These are phyloP conservation scores for Labeo catla DNA, from an alignment of 2,113 vertebrate species.

Conservation along the genomic window DNA sequence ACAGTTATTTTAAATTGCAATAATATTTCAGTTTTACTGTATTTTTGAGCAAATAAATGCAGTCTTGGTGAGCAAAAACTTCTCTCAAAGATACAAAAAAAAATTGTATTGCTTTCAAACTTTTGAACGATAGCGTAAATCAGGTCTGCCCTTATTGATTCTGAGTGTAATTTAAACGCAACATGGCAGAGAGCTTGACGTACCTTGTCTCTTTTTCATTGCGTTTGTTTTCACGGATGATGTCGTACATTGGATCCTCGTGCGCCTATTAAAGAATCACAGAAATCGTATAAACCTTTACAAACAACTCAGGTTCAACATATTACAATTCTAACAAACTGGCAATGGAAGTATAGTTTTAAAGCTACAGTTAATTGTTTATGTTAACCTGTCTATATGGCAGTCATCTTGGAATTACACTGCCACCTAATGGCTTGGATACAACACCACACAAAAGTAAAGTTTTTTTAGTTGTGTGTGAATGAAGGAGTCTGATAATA, in stretches of 20 bases:
- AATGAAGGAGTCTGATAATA: neutral
- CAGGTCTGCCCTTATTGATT: neutral
- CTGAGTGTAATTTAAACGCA: neutral
- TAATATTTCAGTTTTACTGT: neutral
- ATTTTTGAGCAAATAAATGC: neutral
- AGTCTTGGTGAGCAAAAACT: neutral
- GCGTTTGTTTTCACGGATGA: conserved; percentile 90
- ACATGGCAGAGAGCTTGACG: neutral
- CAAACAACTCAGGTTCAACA: neutral
- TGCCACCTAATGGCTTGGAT: neutral
- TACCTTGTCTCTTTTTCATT: conserved; percentile 93
- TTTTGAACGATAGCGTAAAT: neutral
- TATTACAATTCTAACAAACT: neutral
- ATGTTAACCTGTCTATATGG: neutral
- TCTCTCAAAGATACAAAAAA: no score
- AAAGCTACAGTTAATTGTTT: neutral
- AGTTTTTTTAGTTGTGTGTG: neutral
- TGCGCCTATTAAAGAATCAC: conserved; percentile 80
- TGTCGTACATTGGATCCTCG: conserved; percentile 96
- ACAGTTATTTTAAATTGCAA: neutral
- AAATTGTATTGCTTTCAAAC: neutral
- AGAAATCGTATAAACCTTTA: neutral
- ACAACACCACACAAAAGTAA: neutral
- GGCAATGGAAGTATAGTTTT: neutral
- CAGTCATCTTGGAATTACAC: neutral